phyloP scores from a whole-genome alignment of 2,797 vertebrate species.

The Ispidina lecontei region DNA sequence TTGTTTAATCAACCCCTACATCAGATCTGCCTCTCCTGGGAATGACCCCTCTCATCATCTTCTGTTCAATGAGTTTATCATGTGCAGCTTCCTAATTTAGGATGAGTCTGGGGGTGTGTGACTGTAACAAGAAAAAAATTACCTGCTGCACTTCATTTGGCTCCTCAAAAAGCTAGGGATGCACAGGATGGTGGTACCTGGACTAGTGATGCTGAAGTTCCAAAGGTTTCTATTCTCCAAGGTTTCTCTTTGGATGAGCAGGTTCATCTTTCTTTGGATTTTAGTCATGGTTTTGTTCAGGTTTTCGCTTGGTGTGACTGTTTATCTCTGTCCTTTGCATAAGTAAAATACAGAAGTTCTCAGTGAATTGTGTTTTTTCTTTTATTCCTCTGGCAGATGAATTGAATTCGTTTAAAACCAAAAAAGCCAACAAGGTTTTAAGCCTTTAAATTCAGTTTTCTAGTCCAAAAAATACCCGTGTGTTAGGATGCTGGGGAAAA shows the following conservation, averaged over 20 bases:
- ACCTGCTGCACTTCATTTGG: not conserved
- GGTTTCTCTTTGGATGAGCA: not conserved
- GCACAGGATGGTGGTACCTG: rapidly evolving
- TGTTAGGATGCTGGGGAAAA: not conserved
- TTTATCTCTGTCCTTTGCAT: not conserved
- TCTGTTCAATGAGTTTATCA: not conserved
- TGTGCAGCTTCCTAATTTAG: not conserved
- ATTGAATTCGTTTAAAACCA: not conserved
- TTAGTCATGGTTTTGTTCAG: not conserved
- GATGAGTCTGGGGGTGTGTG: not conserved
- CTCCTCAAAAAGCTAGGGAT: rapidly evolving
- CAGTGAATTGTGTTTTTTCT: not conserved
- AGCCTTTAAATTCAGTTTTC: not conserved
- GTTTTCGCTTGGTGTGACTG: not conserved
- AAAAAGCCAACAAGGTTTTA: not conserved
- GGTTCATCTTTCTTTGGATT: not conserved
- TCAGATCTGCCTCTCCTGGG: not conserved
- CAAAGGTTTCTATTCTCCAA: not conserved
- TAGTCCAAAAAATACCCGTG: not conserved
- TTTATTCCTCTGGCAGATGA: not conserved
- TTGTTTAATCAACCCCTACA: not conserved
- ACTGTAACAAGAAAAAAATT: not conserved
- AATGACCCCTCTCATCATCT: not conserved
- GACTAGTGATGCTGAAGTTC: not conserved
- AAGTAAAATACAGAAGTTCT: not conserved